These are phyloP conservation scores for Aquatica leii DNA, from an alignment of 2,888 invertebrate genomes.

Conservation along the genomic window DNA sequence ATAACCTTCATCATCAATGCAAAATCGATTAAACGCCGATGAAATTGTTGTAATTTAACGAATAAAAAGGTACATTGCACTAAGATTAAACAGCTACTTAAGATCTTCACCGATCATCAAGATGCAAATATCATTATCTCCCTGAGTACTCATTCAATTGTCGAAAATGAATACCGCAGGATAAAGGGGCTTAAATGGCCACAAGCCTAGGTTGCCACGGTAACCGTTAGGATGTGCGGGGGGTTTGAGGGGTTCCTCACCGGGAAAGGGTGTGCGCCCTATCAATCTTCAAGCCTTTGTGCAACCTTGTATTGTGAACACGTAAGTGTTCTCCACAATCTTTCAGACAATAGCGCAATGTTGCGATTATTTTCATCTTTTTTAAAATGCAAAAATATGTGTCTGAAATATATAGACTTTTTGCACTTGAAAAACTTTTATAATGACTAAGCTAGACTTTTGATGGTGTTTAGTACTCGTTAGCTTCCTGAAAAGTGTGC, in stretches of 20 bases:
- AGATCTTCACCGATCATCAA: constrained; percentile 53
- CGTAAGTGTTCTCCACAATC: constrained; percentile 50
- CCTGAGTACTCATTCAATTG: constrained; percentile 60
- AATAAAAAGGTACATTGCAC: constrained; percentile 22
- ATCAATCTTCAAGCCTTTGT: constrained; percentile 59
- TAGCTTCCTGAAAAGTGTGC: not conserved
- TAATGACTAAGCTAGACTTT: constrained; percentile 5
- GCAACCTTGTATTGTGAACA: constrained; percentile 54
- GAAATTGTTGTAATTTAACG: not conserved
- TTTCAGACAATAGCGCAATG: constrained; percentile 44
- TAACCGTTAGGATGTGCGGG: constrained; percentile 47
- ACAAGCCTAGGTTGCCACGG: constrained; percentile 57
- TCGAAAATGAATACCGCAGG: constrained; percentile 59
- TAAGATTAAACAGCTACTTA: constrained; percentile 52
- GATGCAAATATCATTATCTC: constrained; percentile 61
- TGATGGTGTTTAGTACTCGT: constrained; percentile 10
- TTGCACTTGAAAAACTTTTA: not conserved
- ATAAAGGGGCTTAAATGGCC: constrained; percentile 59
- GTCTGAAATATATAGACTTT: constrained; percentile 1
- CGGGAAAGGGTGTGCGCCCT: constrained; percentile 59
- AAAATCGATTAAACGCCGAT: no score
- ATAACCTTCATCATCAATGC: not conserved
- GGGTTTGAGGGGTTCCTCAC: constrained; percentile 45
- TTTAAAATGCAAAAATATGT: no score
- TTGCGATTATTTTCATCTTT: constrained; percentile 28